Conservation (phyloP, 92 coral and sea anemone genomes). For the Isaurus tuberculatus region DNA sequence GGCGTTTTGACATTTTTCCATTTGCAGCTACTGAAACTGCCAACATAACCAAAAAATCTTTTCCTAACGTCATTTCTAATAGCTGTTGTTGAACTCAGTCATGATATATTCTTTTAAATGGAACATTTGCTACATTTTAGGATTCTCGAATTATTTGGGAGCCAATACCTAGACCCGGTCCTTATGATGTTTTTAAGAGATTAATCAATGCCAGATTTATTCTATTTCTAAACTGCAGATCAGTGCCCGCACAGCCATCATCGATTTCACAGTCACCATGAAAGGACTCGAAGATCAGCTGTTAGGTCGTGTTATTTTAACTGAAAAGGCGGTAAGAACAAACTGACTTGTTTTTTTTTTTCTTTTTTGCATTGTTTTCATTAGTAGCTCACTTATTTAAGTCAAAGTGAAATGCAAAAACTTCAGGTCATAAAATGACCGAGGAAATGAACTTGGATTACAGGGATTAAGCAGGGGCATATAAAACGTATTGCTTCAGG, state of each 20-base stretch:
- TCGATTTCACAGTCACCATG: slow-evolving; percentile 98
- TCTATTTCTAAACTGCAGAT: slow-evolving; percentile 60
- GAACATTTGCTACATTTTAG: too few species aligned
- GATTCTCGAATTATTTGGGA: too few species aligned
- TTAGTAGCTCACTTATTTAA: not conserved
- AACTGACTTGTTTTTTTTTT: not conserved
- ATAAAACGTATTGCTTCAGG: too few species aligned
- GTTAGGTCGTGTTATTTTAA: slow-evolving; percentile 94
- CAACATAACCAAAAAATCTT: too few species aligned
- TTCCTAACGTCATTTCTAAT: too few species aligned
- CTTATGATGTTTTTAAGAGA: not conserved
- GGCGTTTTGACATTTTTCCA: too few species aligned
- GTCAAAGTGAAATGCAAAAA: not conserved
- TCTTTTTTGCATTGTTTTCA: not conserved
- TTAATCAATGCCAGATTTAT: not conserved
- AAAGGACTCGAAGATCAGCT: slow-evolving; percentile 97
- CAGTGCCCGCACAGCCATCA: slow-evolving; percentile 95
- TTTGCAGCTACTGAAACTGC: too few species aligned
- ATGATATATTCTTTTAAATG: too few species aligned
- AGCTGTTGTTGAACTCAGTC: too few species aligned
- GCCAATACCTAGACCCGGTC: too few species aligned
- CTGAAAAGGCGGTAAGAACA: slow-evolving; percentile 95
- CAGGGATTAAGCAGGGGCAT: too few species aligned
- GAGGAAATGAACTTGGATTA: too few species aligned
- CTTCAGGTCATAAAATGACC: not conserved